Evolutionary conservation across 1,140 invertebrate species (phyloP).

Genomic region (Drosophila jambulina): DNA sequence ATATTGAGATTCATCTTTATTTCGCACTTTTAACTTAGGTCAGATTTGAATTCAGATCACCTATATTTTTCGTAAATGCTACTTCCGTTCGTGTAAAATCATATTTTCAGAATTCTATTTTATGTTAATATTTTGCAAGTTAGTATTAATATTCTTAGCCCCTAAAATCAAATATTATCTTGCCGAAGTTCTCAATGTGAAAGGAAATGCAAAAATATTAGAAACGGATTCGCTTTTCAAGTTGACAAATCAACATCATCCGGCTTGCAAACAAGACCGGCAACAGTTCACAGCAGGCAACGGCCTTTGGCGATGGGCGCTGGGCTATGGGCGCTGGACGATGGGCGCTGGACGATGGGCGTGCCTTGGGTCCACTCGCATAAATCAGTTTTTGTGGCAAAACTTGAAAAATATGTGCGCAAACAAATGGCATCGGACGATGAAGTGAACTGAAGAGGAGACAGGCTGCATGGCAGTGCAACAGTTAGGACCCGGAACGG

Average conservation of each 20-base stretch:
- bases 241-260: constrained; percentile 82
- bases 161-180: constrained; percentile 58
- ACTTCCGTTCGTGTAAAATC: not conserved
- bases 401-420: constrained; percentile 79
- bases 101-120: not conserved
- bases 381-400: constrained; percentile 79
- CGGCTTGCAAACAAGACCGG: constrained; percentile 64
- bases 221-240: constrained; percentile 76
- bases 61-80: not conserved
- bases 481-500: constrained; percentile 62
- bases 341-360: constrained; percentile 45
- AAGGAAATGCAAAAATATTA: constrained; percentile 72
- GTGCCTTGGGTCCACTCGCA: constrained; percentile 54
- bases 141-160: constrained; percentile 8
- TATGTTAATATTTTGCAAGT: not conserved
- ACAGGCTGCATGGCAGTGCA: constrained; percentile 54
- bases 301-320: constrained; percentile 11
- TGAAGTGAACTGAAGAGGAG: constrained; percentile 30
- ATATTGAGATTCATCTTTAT: no score
- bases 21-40: no score
- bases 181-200: constrained; percentile 47
- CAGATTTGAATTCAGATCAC: not conserved
- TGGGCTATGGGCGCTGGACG: no score
- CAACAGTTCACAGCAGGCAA: constrained; percentile 8
- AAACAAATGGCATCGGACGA: constrained; percentile 67